Evolutionary conservation across 2,888 invertebrate genomes (phyloP), one percentile per base, ranked within the genome.

Genomic region (Lamellibrachia columna): DNA sequence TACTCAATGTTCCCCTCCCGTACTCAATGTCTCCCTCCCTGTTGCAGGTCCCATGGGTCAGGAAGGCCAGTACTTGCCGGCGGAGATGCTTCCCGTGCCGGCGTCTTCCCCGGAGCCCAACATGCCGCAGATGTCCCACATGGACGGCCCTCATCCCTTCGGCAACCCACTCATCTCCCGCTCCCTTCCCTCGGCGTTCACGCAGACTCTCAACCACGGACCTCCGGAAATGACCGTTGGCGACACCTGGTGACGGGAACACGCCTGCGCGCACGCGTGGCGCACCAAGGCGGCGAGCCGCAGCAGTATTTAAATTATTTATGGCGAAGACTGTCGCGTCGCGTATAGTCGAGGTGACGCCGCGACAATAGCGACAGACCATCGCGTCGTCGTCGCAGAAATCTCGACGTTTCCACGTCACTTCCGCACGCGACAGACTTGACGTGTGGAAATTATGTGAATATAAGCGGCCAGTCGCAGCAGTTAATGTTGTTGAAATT

Each of bases 151-250:
- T 3, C 75, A 75, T 75, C 75, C 75, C 22, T 75, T 75, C 75
- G 75, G 75, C 75, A 75, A 75, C 75, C 75, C 75, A 22, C 75
- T 75, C 75, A 75, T 75, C 75, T 22, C 75, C 6, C 75, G 75
- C 75, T 75, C 75, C 22, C 75, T 75, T 75, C 75, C 75, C n/a
- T 75, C 75, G 75, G 75, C 75, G 75, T 75, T 75, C 75, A 75
- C 75, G 75, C 75, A 75, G 75, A 75, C 75, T 75, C 75, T 75
- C 75, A 75, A 75, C 75, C 75, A 75, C 75, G 75, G 75, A 75
- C 75, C 75, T 75, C 75, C 75, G 75, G 75, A 75, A 75, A 75
- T 75, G 75, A n/a, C 75, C 75, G 75, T 75, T 75, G 75, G 75
- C 75, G 75, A 75, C 75, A 75, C 75, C 75, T 75, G 75, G 75